These are phyloP conservation scores for Caenorhabditis inopinata DNA, from an alignment of 1,140 invertebrate species.

Conservation along the genomic window DNA sequence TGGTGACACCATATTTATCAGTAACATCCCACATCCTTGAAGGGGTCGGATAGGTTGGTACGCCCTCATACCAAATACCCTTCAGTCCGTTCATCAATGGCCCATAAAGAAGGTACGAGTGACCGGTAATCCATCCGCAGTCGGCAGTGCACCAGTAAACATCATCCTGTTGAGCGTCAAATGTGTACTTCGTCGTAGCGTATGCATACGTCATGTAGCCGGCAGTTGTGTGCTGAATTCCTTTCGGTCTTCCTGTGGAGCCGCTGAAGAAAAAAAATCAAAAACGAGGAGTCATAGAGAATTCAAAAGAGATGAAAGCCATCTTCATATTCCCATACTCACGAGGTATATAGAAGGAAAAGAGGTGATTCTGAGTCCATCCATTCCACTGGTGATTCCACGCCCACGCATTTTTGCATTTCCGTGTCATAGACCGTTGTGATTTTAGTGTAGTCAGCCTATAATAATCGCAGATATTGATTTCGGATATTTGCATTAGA, in stretches of 20 bases:
- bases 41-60: conserved; percentile 74
- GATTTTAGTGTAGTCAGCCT: neutral
- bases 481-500: no score
- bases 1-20: conserved; percentile 87
- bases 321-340: conserved; percentile 8
- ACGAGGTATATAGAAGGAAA: conserved; percentile 94
- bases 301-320: no score
- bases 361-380: conserved; percentile 89
- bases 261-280: conserved; percentile 72
- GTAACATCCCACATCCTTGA: conserved; percentile 87
- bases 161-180: conserved; percentile 85
- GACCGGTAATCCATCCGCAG: conserved; percentile 88
- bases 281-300: no score
- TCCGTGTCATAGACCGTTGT: conserved; percentile 39
- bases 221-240: conserved; percentile 87
- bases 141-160: conserved; percentile 99
- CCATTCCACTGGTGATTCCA: conserved; percentile 74
- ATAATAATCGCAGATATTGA: no score
- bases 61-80: conserved; percentile 92
- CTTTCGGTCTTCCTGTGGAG: conserved; percentile 96
- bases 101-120: conserved; percentile 92
- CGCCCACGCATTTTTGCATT: conserved; percentile 42
- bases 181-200: conserved; percentile 75
- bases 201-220: conserved; percentile 85
- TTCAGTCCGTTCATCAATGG: conserved; percentile 89